Base-by-base conservation (phyloP, 2,797 vertebrate genomes). In the Todus mexicanus region DNA sequence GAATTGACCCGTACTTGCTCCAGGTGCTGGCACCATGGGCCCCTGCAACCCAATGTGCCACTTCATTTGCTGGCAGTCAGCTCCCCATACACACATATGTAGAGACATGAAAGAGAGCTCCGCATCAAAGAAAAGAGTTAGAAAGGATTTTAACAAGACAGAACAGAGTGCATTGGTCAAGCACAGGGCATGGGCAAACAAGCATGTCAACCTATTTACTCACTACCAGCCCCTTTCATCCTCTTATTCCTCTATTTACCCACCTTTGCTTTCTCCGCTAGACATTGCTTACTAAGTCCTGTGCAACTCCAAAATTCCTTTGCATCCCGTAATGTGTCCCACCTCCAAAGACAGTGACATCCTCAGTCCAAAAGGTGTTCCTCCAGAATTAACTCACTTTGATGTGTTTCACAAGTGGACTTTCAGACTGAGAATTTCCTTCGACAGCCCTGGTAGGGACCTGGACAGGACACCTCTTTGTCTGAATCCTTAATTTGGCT, bases 41-140 rank as follows among this genome's bases (percentile, higher is more conserved):
- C 17, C 14, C 47, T 33, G 23, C 1, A 5, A 29, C 2, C 7
- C 31, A 48, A 56, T 11, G 60, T 78, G 54, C 29, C 51, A 12
- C 18, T 47, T 11, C 16, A 38, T 51, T 4, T 38, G 14, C 64
- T 63, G 48, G 8, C 54, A 26, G 21, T 59, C 37, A 23, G 10
- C 8, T 73, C 26, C 26, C 0, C 0, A 33, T 10, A 37, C 12
- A 11, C 3, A 4, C 12, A 19, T 6, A 9, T 7, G 10, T 2
- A 48, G 31, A n/a, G 4, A 21, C 33, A 38, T 12, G 2, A 5
- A 51, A 51, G 38, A 35, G 10, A 48, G 31, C 8, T 75, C 21
- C 12, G 40, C 17, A 43, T 11, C 22, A 16, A 45, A 42, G 8
- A 10, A 84, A 83, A 84, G 48, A 38, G 11, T 19, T 38, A 60